These are phyloP conservation scores for Julus scandinavius DNA, from an alignment of 2,888 invertebrate species.

Conservation along the genomic window DNA sequence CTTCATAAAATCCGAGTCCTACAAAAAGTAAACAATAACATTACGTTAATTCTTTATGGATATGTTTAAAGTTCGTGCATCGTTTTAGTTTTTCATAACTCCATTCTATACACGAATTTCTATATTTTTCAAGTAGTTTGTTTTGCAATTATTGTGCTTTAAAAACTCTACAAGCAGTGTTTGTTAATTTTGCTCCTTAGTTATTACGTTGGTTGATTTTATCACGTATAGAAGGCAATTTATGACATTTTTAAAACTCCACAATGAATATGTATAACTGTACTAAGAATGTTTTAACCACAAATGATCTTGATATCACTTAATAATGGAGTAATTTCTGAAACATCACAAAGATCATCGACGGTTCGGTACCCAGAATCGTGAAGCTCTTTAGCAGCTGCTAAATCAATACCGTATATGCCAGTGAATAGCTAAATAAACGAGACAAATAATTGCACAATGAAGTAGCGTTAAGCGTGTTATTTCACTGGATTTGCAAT, in stretches of 20 bases:
- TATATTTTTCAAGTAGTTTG: too few species aligned
- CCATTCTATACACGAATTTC: too few species aligned
- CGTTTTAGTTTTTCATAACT: too few species aligned
- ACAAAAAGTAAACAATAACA: background rate
- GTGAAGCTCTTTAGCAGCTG: background rate
- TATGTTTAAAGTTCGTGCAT: too few species aligned
- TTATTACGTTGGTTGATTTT: too few species aligned
- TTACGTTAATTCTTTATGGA: too few species aligned
- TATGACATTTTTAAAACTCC: too few species aligned
- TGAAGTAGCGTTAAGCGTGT: background rate
- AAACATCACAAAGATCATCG: background rate
- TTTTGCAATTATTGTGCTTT: background rate
- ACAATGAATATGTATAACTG: background rate
- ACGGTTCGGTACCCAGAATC: background rate
- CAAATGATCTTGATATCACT: background rate
- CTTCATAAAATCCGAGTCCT: constrained; percentile 33
- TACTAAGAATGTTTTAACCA: background rate
- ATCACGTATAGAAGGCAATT: too few species aligned
- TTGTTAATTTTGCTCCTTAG: too few species aligned
- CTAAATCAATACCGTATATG: background rate
- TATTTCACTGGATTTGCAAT: background rate
- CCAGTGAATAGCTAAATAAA: background rate
- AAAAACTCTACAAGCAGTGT: background rate
- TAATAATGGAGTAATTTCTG: background rate
- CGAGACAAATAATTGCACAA: background rate